phyloP scores from a whole-genome alignment of 2,797 vertebrate species.

The Aeoliscus strigatus region DNA sequence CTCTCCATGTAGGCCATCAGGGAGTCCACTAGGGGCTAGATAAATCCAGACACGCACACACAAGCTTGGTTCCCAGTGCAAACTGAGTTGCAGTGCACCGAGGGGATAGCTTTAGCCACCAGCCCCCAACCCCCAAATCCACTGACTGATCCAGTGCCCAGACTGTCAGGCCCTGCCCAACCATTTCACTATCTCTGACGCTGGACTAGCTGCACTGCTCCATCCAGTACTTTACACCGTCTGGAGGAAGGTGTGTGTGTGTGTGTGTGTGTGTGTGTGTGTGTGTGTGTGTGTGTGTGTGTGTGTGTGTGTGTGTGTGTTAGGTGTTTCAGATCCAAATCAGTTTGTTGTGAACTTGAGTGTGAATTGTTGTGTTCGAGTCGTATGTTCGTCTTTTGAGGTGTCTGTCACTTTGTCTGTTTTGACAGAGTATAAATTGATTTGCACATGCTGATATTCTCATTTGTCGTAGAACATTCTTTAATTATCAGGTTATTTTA shows the following conservation, averaged over 20 bases:
- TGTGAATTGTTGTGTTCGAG: no score
- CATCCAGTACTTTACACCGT: no score
- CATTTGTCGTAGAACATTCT: slow-evolving; percentile 65
- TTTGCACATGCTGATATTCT: slow-evolving; percentile 66
- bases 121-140: slow-evolving; percentile 62
- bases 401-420: no score
- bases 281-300: no score
- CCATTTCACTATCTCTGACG: slow-evolving; percentile 49
- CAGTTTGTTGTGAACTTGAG: no score
- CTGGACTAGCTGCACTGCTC: no score
- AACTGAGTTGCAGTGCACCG: slow-evolving; percentile 58
- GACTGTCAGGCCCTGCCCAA: slow-evolving; percentile 55
- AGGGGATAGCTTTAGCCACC: slow-evolving; percentile 63
- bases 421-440: slow-evolving; percentile 44
- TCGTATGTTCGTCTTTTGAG: no score
- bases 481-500: slow-evolving; percentile 75
- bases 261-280: no score
- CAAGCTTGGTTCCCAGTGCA: slow-evolving; percentile 36
- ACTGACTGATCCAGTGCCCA: slow-evolving; percentile 77
- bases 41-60: slow-evolving; percentile 37
- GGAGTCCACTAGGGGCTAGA: slow-evolving; percentile 51
- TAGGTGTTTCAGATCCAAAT: no score
- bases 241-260: no score
- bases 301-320: no score
- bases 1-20: slow-evolving; percentile 55